phyloP scores from a whole-genome alignment of 2,888 invertebrate genomes.

The Oscheius sp. region DNA sequence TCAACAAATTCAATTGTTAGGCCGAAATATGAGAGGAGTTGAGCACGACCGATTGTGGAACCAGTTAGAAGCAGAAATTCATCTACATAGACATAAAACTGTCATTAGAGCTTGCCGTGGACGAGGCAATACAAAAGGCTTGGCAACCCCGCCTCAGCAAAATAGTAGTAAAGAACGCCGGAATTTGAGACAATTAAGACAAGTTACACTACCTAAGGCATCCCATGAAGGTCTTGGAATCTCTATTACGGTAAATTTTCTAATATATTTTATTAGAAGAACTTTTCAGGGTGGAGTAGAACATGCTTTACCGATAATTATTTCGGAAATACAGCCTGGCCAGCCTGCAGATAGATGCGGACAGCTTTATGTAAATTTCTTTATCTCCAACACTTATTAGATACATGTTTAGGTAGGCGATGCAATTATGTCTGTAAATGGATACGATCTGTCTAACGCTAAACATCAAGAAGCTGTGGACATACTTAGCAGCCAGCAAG shows the following conservation, averaged over 20 bases:
- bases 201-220: conserved; percentile 81
- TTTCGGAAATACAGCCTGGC: conserved; percentile 84
- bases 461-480: conserved; percentile 86
- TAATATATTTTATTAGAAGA: neutral
- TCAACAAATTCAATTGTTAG: conserved; percentile 86
- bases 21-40: conserved; percentile 84
- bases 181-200: conserved; percentile 73
- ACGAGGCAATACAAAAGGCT: conserved; percentile 59
- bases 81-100: conserved; percentile 87
- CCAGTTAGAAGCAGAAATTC: conserved; percentile 87
- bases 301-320: conserved; percentile 84
- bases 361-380: conserved; percentile 39
- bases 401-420: conserved; percentile 82
- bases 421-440: conserved; percentile 86
- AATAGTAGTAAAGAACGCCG: conserved; percentile 45
- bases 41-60: conserved; percentile 85
- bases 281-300: conserved; percentile 83
- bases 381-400: neutral
- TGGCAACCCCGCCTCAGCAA: conserved; percentile 53
- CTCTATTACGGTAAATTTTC: conserved; percentile 81
- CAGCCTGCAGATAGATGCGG: conserved; percentile 84
- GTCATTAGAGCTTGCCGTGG: conserved; percentile 78
- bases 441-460: conserved; percentile 82
- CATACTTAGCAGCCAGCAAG: conserved; percentile 82
- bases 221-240: conserved; percentile 86